Percentiles rank a stretch among this genome's conserved stretches.
phyloP scores from a whole-genome alignment of 2,113 vertebrate genomes.

The Eulemur macaco region DNA sequence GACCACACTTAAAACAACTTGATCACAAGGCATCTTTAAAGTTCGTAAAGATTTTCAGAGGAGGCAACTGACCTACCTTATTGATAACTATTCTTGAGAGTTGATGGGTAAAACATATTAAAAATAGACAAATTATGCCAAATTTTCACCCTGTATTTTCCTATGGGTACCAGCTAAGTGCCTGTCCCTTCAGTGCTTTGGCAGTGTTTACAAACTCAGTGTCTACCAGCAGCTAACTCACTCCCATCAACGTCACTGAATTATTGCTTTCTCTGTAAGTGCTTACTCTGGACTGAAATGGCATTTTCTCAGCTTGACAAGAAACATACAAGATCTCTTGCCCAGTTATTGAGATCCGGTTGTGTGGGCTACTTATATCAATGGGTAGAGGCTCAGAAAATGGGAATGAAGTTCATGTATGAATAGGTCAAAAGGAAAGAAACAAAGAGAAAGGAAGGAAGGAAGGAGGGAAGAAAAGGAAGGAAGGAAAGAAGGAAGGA shows the following conservation, averaged over 20 bases:
- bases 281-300: not conserved
- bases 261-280: not conserved
- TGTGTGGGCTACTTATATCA: not conserved
- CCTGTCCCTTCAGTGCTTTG: not conserved
- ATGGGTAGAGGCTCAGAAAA: not conserved
- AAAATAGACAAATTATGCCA: not conserved
- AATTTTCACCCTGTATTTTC: not conserved
- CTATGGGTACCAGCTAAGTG: not conserved
- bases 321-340: not conserved
- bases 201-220: not conserved
- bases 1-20: not conserved
- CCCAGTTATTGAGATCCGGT: not conserved
- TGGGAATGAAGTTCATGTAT: not conserved
- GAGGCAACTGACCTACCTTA: not conserved
- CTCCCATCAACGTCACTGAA: not conserved
- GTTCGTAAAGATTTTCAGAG: not conserved
- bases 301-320: slow-evolving; percentile 13
- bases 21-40: not conserved
- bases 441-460: too few species aligned
- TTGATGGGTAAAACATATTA: not conserved
- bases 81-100: not conserved
- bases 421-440: too few species aligned
- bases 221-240: not conserved
- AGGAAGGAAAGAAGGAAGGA: too few species aligned
- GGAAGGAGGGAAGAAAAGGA: too few species aligned